Evolutionary conservation across 2,113 vertebrate species (phyloP).

Genomic region (Sclerurus mexicanus): DNA sequence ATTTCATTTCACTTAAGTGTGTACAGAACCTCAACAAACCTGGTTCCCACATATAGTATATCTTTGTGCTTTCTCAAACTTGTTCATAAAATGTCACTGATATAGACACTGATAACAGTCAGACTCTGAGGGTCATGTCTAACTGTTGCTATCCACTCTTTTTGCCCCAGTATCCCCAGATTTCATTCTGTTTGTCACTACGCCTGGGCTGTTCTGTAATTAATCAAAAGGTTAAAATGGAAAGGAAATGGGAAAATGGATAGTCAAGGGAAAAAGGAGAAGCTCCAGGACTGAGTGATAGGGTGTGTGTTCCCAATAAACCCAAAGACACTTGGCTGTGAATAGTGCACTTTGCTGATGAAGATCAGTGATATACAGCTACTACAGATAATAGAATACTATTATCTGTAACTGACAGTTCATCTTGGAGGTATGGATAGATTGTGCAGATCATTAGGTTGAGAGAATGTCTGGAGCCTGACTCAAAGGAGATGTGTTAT

Average conservation of each 20-base stretch:
- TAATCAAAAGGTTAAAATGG: slow-evolving; percentile 23
- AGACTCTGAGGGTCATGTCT: neutral
- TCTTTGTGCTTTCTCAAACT: neutral
- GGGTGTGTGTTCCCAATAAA: neutral
- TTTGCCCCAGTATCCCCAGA: neutral
- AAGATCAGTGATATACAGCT: slow-evolving; percentile 15
- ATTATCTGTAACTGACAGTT: neutral
- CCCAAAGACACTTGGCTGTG: neutral
- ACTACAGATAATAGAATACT: too few relatives aligned
- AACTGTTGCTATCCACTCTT: neutral
- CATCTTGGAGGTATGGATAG: neutral
- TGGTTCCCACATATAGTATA: neutral
- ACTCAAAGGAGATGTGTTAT: neutral
- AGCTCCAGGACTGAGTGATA: neutral
- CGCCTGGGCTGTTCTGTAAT: neutral
- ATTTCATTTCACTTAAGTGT: neutral
- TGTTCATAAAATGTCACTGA: neutral
- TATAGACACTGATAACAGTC: neutral
- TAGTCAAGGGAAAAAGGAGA: neutral
- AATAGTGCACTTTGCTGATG: neutral
- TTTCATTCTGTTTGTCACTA: neutral
- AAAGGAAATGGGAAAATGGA: slow-evolving; percentile 8
- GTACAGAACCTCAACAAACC: neutral
- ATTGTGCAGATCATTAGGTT: neutral
- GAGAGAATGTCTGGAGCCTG: neutral